Conservation (phyloP, 2,888 invertebrate genomes). For the Dryomyza anilis region DNA sequence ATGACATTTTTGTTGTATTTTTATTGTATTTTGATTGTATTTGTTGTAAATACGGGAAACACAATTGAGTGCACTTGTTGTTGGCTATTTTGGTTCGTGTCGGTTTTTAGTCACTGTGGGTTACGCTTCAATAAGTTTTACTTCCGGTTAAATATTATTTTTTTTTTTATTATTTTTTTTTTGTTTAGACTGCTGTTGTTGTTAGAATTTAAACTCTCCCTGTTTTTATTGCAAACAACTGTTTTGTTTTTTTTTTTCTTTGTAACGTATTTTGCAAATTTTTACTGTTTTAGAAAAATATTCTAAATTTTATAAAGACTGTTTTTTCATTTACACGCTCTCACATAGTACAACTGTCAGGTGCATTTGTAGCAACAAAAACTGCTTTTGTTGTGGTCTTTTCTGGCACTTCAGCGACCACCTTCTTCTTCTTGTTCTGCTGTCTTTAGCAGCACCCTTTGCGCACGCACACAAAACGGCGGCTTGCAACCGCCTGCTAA, state of each 20-base stretch:
- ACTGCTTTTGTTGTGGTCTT: no score
- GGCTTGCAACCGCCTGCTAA: no score
- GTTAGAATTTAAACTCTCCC: not conserved
- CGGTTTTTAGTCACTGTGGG: not conserved
- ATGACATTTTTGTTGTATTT: not conserved
- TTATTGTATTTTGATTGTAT: not conserved
- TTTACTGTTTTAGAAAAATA: not conserved
- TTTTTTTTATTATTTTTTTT: not conserved
- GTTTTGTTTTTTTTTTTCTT: not conserved
- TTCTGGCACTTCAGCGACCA: no score
- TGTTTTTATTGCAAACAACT: not conserved
- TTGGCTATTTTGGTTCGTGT: not conserved
- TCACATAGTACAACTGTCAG: no score
- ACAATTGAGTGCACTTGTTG: no score
- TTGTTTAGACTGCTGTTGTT: not conserved
- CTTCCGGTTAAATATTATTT: conserved; percentile 12
- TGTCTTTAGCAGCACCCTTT: no score
- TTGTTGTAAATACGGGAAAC: not conserved
- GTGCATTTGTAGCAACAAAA: no score
- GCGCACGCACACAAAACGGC: no score
- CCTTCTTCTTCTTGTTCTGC: no score
- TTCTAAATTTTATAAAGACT: not conserved
- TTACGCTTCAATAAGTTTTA: conserved; percentile 8
- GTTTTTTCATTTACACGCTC: no score
- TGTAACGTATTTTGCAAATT: not conserved